phyloP scores from a whole-genome alignment of 2,797 vertebrate genomes.

The Coluber constrictor region DNA sequence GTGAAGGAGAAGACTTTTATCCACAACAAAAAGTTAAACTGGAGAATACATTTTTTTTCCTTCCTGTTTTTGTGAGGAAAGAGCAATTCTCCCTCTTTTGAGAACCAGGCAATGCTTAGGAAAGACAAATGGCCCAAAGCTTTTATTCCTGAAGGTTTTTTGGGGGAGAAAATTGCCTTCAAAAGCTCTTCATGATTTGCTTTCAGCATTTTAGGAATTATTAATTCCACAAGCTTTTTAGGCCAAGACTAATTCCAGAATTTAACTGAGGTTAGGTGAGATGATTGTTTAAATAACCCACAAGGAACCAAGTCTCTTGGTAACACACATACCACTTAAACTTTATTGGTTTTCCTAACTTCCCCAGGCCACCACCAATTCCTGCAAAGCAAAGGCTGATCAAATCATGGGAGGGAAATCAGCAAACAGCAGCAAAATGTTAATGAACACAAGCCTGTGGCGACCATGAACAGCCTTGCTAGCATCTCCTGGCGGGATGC shows the following conservation, averaged over 20 bases:
- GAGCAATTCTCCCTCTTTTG: neutral
- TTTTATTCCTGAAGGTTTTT: slow-evolving; percentile 5
- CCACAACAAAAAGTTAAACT: neutral
- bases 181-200: slow-evolving; percentile 33
- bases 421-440: slow-evolving; percentile 11
- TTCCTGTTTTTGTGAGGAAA: neutral
- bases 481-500: neutral
- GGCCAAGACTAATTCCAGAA: slow-evolving; percentile 55
- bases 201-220: slow-evolving; percentile 58
- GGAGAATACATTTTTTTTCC: neutral
- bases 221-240: slow-evolving; percentile 67
- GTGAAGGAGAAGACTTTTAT: neutral
- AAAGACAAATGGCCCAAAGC: neutral
- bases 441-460: neutral
- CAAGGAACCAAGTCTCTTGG: slow-evolving; percentile 56
- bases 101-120: slow-evolving; percentile 3
- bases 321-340: slow-evolving; percentile 69
- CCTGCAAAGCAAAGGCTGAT: slow-evolving; percentile 39
- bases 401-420: slow-evolving; percentile 47
- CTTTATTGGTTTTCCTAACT: slow-evolving; percentile 67
- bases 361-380: slow-evolving; percentile 53
- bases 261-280: slow-evolving; percentile 53
- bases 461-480: neutral
- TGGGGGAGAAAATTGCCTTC: slow-evolving; percentile 12
- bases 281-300: slow-evolving; percentile 61